Base-by-base conservation (phyloP, 2,797 vertebrate genomes). In the Austrolebias charrua region DNA sequence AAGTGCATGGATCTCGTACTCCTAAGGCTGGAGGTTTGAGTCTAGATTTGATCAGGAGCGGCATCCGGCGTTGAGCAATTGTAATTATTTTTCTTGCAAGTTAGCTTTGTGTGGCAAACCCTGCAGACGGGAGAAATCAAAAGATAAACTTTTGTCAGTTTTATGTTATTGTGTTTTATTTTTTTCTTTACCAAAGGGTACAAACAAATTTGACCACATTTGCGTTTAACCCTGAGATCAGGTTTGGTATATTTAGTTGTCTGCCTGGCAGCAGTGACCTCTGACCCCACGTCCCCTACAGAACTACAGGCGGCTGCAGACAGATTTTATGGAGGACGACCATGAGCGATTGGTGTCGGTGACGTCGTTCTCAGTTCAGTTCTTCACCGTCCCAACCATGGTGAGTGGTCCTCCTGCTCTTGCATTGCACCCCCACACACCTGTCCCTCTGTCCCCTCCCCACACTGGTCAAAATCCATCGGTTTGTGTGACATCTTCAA, bases 311-410 rank as follows among this genome's bases (percentile, higher is more conserved):
- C 93, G 95, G 84, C 95, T 98, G 86, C 96, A 98, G 94, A 98
- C 93, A 93, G 96, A 98, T 94, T 98, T 98, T 94, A 95, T 98
- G 96, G 96, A 98, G 91, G 96, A 98, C 78, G 96, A 98, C 93
- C 97, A 98, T 82, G 96, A 98, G 87, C 94, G 96, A 83, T 92
- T 96, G 92, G 95, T 98, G 88, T 98, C 96, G 84, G 95, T 98
- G 94, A 95, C 96, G 79, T 96, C 95, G 89, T 93, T 98, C 88
- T 98, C 96, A 90, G 96, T 98, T 80, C 96, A 98, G 92, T 94
- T 98, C 93, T 98, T 98, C 95, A 98, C 96, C 56, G 96, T 96
- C 79, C 96, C 96, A 71, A 96, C 96, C 80, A 90, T 98, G 96
- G 96, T 98, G 95, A 97, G 96, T 96, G 94, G 92, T 74, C 67